Base-by-base conservation (phyloP, 2,888 invertebrate species). In the Dyspetes luteomarginatus region DNA sequence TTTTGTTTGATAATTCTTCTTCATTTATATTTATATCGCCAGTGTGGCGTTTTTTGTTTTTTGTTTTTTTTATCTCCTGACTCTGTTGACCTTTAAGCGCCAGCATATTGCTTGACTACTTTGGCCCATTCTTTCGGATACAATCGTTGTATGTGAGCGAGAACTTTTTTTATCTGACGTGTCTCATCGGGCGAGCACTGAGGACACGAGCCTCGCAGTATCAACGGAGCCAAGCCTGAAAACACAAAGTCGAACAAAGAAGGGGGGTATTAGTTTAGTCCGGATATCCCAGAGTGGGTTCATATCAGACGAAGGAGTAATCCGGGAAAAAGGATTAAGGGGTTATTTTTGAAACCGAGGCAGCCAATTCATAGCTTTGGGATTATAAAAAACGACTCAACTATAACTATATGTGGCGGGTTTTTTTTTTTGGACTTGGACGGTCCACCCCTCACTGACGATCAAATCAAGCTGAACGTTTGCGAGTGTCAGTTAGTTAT, bases 111-210 rank as follows among this genome's bases (percentile, higher is more conserved):
- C 88, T 95, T 94, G 19, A 96, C 93, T 84, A 96, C 94, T 92
- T 95, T 96, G 69, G 94, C 93, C 96, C 96, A 96, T 90, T 96
- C 96, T 87, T 95, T 95, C 4, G 96, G 96, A 89, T 94, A 96
- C 91, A 95, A 94, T 85, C 95, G 93, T 89, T 96, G 96, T 71
- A 96, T 95, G 92, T 95, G 95, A 17, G 95, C 94, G 9, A 96
- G 93, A 30, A 96, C 96, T 89, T 95, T 94, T 89, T 96, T 95
- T 86, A 96, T 96, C 92, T 96, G 96, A 84, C 94, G 93, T 65
- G 94, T 94, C 90, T 96, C 96, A 87, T 94, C 94, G 2, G 95
- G 94, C 2, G 93, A 93, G 88, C 96, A 96, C 85, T 96, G 95
- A 0, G 95, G 95, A 87, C 96, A 96, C 19, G 95, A 93, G 22